Evolutionary conservation across 2,797 vertebrate genomes (phyloP).

Genomic region (Sebastes taczanowskii): DNA sequence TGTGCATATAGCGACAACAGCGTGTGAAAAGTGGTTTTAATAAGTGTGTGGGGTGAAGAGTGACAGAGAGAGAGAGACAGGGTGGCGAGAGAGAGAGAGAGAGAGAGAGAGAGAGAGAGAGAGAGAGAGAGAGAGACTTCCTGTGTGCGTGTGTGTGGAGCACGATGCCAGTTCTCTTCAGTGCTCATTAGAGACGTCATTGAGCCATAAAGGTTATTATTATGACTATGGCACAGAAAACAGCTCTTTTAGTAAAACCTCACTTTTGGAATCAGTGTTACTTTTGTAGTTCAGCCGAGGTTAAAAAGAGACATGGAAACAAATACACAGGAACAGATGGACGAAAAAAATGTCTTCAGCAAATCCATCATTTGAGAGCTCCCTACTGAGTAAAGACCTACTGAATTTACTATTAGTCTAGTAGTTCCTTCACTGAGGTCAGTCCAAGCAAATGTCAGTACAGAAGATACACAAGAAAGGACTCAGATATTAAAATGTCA

Average conservation of each 20-base stretch:
- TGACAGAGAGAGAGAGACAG: slow-evolving; percentile 26
- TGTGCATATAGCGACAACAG: slow-evolving; percentile 32
- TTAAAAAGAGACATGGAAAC: slow-evolving; percentile 63
- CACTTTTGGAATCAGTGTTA: slow-evolving; percentile 50
- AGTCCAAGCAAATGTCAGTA: neutral
- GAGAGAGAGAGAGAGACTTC: slow-evolving; percentile 38
- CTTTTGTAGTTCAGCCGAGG: slow-evolving; percentile 67
- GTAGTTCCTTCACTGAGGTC: slow-evolving; percentile 3
- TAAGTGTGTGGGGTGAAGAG: slow-evolving; percentile 37
- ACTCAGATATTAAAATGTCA: slow-evolving; percentile 2
- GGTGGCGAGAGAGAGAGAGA: neutral
- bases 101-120: neutral
- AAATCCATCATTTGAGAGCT: slow-evolving; percentile 33
- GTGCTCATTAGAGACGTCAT: slow-evolving; percentile 75
- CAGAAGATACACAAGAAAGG: neutral
- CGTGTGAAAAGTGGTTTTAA: slow-evolving; percentile 41
- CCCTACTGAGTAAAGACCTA: neutral
- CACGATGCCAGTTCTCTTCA: slow-evolving; percentile 65
- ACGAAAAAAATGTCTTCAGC: neutral
- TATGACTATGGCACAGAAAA: slow-evolving; percentile 71
- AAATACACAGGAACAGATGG: slow-evolving; percentile 46
- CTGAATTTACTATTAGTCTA: neutral
- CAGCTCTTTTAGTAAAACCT: slow-evolving; percentile 65
- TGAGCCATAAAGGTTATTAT: slow-evolving; percentile 77
- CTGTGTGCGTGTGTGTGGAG: slow-evolving; percentile 14